Percentiles rank a stretch among this genome's conserved stretches.
phyloP scores from a whole-genome alignment of 2,888 invertebrate species.

The Gnatocerus cornutus region DNA sequence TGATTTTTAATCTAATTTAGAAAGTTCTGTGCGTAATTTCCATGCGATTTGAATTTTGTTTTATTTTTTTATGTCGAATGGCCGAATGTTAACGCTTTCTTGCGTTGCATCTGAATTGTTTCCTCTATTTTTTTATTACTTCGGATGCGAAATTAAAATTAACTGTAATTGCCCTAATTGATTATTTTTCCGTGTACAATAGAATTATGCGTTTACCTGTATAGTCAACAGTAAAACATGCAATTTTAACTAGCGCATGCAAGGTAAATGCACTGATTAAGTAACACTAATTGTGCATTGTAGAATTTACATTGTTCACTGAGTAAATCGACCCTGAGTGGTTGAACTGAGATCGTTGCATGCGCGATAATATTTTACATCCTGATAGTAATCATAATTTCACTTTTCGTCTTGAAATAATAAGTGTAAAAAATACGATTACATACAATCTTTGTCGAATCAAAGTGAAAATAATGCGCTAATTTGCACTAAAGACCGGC shows the following conservation, averaged over 20 bases:
- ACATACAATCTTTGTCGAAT: conserved; percentile 14
- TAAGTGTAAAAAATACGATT: conserved; percentile 34
- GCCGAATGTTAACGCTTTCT: conserved; percentile 38
- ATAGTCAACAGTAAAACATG: conserved; percentile 12
- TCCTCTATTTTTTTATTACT: conserved; percentile 7
- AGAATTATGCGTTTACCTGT: conserved; percentile 12
- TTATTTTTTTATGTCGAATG: conserved; percentile 20
- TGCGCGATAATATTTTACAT: conserved; percentile 31
- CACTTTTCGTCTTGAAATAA: conserved; percentile 33
- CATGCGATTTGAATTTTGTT: conserved; percentile 43
- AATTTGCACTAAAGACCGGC: conserved; percentile 1
- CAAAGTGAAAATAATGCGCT: conserved; percentile 29
- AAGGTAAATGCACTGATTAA: conserved; percentile 55
- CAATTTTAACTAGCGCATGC: conserved; percentile 40
- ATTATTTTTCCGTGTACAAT: conserved; percentile 11
- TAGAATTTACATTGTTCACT: neutral
- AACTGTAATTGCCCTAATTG: conserved; percentile 38
- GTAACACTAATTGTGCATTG: conserved; percentile 19
- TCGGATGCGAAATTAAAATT: neutral
- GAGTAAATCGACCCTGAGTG: conserved; percentile 9
- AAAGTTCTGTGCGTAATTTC: conserved; percentile 35
- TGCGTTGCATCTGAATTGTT: neutral
- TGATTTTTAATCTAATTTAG: conserved; percentile 25
- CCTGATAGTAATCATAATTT: conserved; percentile 20
- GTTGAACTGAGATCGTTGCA: conserved; percentile 6